Base-by-base conservation (phyloP, 1,140 invertebrate genomes). In the Aphis gossypii region DNA sequence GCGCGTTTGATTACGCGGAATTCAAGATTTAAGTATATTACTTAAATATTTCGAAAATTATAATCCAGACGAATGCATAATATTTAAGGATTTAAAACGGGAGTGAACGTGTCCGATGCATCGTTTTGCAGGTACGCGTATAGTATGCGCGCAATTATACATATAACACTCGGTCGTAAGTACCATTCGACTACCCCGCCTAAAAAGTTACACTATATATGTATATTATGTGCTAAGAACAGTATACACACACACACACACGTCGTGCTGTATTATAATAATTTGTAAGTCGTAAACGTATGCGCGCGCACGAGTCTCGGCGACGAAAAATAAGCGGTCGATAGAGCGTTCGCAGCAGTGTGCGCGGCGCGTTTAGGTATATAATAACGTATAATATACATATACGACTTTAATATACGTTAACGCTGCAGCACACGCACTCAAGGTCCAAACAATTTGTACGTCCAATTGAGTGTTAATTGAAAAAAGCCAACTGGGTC, bases 361-460 rank as follows among this genome's bases (percentile, higher is more conserved):
- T 14, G n/a, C 30, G 60, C 60, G 11, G n/a, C 30, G 60, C 60
- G 11, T 76, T 30, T 76, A 76, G 35, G 82, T 83, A 82, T 30
- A 38, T 51, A 51, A 51, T 51, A 18, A 51, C 3, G 9, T 25
- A 84, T 84, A 4, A 44, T 84, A 83, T 1, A 21, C 30, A 84
- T 9, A 1, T 21, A 84, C 11, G 38, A 44, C 23, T 44, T 23
- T 44, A 25, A 84, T 84, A 41, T 41, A 56, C 38, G 35, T 38
- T 35, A 90, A 54, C 48, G 7, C 30, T 76, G 60, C 56, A 68
- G 60, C 56, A 68, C 60, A 68, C 60, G 9, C 5, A 51, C 56
- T 38, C 90, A 92, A 92, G 90, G 90, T 23, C 90, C 35, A 92
- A 92, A 83, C 68, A 92, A 92, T 92, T 92, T 92, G 76, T 35